These are phyloP conservation scores for Falco biarmicus DNA, from an alignment of 2,797 vertebrate genomes.

Conservation along the genomic window DNA sequence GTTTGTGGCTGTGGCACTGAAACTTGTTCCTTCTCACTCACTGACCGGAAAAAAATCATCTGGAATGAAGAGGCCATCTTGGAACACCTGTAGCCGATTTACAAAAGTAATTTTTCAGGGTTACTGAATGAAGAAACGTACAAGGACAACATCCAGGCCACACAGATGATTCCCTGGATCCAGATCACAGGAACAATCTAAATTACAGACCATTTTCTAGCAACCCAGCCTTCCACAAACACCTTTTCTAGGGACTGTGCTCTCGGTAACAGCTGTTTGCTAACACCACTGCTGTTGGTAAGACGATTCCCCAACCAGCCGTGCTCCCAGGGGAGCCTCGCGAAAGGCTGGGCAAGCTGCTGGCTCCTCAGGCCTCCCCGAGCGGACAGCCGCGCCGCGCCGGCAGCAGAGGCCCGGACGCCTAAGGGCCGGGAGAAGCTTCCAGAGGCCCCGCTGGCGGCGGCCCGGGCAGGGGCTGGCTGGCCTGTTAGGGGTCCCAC, in stretches of 20 bases:
- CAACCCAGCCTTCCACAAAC: background rate
- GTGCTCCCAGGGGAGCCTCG: background rate
- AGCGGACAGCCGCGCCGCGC: background rate
- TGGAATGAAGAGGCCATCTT: background rate
- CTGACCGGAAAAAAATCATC: background rate
- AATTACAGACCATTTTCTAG: background rate
- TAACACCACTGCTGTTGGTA: background rate
- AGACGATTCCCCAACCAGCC: background rate
- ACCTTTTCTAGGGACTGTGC: background rate
- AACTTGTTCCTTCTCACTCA: background rate
- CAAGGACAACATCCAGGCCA: rapidly evolving
- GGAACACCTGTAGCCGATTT: background rate
- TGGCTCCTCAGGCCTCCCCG: background rate
- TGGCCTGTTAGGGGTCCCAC: no score
- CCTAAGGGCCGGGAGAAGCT: background rate
- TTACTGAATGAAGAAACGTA: background rate
- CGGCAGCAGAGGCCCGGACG: background rate
- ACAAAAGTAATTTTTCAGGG: background rate
- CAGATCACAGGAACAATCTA: background rate
- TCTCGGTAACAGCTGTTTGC: background rate
- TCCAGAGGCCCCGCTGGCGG: background rate
- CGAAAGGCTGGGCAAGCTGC: background rate
- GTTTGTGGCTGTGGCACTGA: background rate
- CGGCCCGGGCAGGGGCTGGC: rapidly evolving
- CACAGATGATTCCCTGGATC: background rate